Percentiles rank a stretch among this genome's conserved stretches.
Conservation (phyloP, 2,888 invertebrate species). For the Idaea straminata region DNA sequence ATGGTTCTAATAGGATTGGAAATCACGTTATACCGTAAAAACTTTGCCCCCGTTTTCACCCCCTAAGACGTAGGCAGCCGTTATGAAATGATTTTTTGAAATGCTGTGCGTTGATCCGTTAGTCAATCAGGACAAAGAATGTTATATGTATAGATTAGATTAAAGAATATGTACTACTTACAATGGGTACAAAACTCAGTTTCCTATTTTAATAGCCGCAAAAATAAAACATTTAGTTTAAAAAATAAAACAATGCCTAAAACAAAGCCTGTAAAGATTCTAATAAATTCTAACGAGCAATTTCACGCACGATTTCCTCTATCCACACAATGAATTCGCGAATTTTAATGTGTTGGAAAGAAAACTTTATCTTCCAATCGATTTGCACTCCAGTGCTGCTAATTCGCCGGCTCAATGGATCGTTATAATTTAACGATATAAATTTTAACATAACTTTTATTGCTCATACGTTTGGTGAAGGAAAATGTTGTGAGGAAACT, state of each 20-base stretch:
- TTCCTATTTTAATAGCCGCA: neutral
- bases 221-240: constrained; percentile 12
- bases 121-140: too few species aligned
- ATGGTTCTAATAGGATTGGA: too few species aligned
- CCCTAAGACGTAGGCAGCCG: too few species aligned
- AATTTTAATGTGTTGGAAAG: constrained; percentile 35
- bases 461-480: neutral
- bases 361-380: constrained; percentile 22
- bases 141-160: too few species aligned
- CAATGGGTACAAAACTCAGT: too few species aligned
- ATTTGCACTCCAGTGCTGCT: constrained; percentile 8
- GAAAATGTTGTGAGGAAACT: too few species aligned
- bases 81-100: too few species aligned
- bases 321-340: constrained; percentile 37
- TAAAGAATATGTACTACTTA: too few species aligned
- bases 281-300: constrained; percentile 39
- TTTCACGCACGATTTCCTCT: constrained; percentile 39
- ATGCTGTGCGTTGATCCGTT: too few species aligned
- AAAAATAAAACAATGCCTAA: neutral
- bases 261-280: constrained; percentile 2
- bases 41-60: too few species aligned
- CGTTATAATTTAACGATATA: neutral
- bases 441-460: neutral
- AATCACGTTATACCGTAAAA: too few species aligned
- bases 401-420: constrained; percentile 7